phyloP scores from a whole-genome alignment of 2,888 invertebrate species.

The Timema podura region DNA sequence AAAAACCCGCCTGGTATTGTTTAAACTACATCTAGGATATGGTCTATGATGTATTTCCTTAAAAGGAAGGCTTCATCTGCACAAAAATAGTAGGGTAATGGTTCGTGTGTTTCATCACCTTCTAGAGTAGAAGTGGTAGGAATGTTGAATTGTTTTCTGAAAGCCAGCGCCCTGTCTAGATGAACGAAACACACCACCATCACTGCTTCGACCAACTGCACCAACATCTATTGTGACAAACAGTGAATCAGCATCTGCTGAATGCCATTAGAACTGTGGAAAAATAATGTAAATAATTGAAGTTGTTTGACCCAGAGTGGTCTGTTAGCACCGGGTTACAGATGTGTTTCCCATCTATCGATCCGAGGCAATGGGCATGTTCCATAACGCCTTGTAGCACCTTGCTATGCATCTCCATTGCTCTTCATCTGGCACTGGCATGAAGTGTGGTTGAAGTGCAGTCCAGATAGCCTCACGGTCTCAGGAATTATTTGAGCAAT shows the following conservation, averaged over 20 bases:
- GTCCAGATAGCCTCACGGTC: conserved; percentile 4
- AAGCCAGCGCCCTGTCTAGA: conserved; percentile 11
- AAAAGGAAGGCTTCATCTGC: too few relatives aligned
- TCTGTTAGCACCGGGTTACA: too few relatives aligned
- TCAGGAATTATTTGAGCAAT: conserved; percentile 9
- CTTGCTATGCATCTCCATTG: conserved; percentile 1
- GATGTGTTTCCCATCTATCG: conserved; percentile 9
- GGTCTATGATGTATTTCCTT: conserved; percentile 19
- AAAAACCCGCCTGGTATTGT: conserved; percentile 20
- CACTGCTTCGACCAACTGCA: conserved; percentile 17
- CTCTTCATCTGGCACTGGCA: not conserved
- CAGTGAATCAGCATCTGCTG: conserved; percentile 1
- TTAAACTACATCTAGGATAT: conserved; percentile 21
- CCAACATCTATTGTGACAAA: conserved; percentile 14
- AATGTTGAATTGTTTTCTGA: conserved; percentile 8
- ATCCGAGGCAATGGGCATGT: conserved; percentile 14
- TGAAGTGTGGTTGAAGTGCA: not conserved
- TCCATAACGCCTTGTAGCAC: conserved; percentile 8
- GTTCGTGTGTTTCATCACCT: not conserved
- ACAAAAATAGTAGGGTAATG: conserved; percentile 22
- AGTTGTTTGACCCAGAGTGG: not conserved
- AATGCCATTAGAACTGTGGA: conserved; percentile 13
- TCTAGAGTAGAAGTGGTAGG: not conserved
- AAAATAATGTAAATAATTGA: not conserved
- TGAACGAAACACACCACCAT: conserved; percentile 5